phyloP scores from a whole-genome alignment of 2,888 invertebrate genomes.

The Augochlorella aurata region DNA sequence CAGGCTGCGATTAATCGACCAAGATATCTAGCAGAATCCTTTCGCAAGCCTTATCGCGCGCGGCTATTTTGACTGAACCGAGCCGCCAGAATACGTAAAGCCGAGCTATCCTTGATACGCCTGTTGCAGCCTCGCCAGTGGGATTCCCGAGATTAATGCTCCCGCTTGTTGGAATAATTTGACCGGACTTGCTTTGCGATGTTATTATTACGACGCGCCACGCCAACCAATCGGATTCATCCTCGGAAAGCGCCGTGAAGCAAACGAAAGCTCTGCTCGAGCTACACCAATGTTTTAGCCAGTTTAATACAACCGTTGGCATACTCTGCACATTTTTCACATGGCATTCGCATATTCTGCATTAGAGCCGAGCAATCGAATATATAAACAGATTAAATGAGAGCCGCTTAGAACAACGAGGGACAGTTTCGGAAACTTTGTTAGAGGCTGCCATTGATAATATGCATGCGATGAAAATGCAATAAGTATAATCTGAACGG shows the following conservation, averaged over 20 bases:
- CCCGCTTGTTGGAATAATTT: constrained; percentile 12
- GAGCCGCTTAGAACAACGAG: too few relatives aligned
- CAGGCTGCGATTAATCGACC: constrained; percentile 60
- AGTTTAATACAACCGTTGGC: too few relatives aligned
- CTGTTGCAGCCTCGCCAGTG: neutral
- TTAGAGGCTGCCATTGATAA: too few relatives aligned
- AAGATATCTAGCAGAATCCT: constrained; percentile 43
- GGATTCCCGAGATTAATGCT: constrained; percentile 26
- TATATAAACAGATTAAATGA: too few relatives aligned
- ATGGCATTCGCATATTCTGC: too few relatives aligned
- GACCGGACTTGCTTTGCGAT: neutral
- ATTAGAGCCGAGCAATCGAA: too few relatives aligned
- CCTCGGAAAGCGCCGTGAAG: neutral
- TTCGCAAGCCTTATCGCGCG: constrained; percentile 20
- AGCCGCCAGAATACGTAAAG: neutral
- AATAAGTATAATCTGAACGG: too few relatives aligned
- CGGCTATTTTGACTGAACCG: constrained; percentile 32
- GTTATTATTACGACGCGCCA: neutral
- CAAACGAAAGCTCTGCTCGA: neutral
- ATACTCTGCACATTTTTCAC: too few relatives aligned
- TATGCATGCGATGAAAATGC: too few relatives aligned
- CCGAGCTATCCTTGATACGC: neutral
- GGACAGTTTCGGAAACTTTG: too few relatives aligned
- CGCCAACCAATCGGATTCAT: neutral
- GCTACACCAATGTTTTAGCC: too few relatives aligned